These are phyloP conservation scores for Rhinichthys klamathensis DNA, from an alignment of 2,113 vertebrate genomes.

Conservation along the genomic window DNA sequence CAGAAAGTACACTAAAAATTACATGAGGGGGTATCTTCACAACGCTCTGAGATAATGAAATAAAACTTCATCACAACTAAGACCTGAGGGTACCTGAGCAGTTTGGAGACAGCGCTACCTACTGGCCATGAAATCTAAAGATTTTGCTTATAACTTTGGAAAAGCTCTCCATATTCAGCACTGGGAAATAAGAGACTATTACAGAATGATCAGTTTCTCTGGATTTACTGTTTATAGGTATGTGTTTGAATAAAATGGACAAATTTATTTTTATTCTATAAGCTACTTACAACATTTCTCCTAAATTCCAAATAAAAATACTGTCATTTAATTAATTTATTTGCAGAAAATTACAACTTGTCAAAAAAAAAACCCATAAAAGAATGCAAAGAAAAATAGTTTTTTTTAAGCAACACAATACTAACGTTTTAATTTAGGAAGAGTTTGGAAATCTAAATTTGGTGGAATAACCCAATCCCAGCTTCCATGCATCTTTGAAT, in stretches of 20 bases:
- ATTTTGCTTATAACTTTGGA: not conserved
- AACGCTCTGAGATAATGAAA: not conserved
- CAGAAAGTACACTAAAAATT: not conserved
- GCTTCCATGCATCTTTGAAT: too few species aligned
- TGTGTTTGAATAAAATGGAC: too few species aligned
- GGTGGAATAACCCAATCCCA: too few species aligned
- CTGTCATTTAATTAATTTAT: not conserved
- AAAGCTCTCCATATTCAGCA: not conserved
- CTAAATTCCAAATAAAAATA: not conserved
- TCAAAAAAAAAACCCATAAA: not conserved
- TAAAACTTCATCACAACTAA: not conserved
- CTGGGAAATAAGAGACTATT: too few species aligned
- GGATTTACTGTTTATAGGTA: too few species aligned
- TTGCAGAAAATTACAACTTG: not conserved
- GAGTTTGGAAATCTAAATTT: not conserved
- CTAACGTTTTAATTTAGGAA: not conserved
- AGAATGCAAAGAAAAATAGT: not conserved
- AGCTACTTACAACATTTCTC: not conserved
- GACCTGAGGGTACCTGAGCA: not conserved
- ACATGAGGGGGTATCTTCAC: not conserved
- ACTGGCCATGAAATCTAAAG: not conserved
- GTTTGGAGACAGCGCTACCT: not conserved
- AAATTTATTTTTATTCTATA: not conserved
- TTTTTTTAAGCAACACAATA: not conserved
- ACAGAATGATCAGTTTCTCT: too few species aligned